phyloP scores from a whole-genome alignment of 2,797 vertebrate species.

The Enoplosus armatus region DNA sequence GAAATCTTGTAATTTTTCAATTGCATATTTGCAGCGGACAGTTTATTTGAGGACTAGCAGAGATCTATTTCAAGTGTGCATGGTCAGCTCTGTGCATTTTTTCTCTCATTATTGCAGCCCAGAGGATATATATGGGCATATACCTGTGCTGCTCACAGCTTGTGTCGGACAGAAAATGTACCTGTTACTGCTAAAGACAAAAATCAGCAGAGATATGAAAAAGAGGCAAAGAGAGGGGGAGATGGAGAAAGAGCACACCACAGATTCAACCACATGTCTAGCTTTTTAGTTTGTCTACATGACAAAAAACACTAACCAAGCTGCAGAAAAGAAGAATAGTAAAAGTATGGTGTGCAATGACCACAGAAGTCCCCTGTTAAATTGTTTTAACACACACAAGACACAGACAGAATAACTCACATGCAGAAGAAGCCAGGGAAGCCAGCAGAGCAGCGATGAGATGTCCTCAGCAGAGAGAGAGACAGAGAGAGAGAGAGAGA shows the following conservation, averaged over 20 bases:
- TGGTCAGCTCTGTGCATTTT: background rate
- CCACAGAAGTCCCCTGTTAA: constrained; percentile 17
- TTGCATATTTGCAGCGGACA: constrained; percentile 21
- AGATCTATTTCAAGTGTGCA: constrained; percentile 22
- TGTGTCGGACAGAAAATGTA: constrained; percentile 8
- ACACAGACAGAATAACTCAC: constrained; percentile 67
- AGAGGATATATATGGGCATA: constrained; percentile 11
- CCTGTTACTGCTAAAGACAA: constrained; percentile 16
- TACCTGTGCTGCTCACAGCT: background rate
- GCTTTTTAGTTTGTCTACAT: constrained; percentile 20
- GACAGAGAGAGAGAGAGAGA: background rate
- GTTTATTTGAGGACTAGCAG: constrained; percentile 25
- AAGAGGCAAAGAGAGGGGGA: background rate
- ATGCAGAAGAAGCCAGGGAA: constrained; percentile 43
- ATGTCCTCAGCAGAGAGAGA: constrained; percentile 47
- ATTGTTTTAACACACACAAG: constrained; percentile 33
- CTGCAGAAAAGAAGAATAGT: constrained; percentile 3
- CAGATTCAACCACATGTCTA: constrained; percentile 36
- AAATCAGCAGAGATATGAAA: constrained; percentile 7
- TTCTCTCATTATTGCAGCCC: background rate
- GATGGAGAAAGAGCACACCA: constrained; percentile 26
- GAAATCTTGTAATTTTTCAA: background rate
- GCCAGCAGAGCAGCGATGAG: constrained; percentile 39
- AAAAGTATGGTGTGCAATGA: constrained; percentile 14
- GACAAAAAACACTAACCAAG: constrained; percentile 27